Conservation (phyloP, 2,113 vertebrate species). For the Columbina picui region DNA sequence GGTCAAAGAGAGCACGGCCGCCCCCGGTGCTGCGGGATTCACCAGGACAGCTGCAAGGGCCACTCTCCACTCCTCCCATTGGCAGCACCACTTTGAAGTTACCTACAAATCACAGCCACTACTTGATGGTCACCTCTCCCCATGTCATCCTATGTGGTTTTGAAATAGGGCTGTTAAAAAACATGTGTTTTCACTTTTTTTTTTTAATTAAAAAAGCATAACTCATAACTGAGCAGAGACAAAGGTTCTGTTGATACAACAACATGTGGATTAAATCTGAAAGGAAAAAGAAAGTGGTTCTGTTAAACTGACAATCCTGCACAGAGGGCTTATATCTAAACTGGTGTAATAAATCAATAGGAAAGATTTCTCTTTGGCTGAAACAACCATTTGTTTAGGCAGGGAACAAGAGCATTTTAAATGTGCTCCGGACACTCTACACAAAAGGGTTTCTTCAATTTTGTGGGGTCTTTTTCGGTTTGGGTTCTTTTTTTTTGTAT, state of each 20-base stretch:
- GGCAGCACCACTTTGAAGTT: background rate
- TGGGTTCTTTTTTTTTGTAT: background rate
- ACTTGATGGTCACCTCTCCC: background rate
- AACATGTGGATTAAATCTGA: constrained; percentile 68
- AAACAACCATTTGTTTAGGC: constrained; percentile 29
- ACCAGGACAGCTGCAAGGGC: background rate
- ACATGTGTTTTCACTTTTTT: constrained; percentile 17
- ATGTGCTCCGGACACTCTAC: background rate
- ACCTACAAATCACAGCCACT: background rate
- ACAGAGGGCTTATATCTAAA: constrained; percentile 48
- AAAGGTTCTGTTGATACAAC: constrained; percentile 58
- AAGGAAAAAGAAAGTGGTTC: constrained; percentile 48
- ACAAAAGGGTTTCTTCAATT: background rate
- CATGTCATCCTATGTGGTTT: background rate
- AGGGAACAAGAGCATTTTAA: background rate
- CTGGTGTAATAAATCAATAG: constrained; percentile 55
- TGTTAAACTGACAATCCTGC: constrained; percentile 30
- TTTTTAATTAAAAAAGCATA: background rate
- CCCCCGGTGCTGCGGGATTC: background rate
- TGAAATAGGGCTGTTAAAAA: background rate
- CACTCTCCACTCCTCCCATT: background rate
- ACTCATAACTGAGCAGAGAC: constrained; percentile 15
- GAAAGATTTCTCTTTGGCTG: constrained; percentile 8
- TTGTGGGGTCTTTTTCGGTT: background rate
- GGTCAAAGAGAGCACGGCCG: background rate